These are phyloP conservation scores for Eurytoma adleriae DNA, from an alignment of 2,888 invertebrate species.

Conservation along the genomic window DNA sequence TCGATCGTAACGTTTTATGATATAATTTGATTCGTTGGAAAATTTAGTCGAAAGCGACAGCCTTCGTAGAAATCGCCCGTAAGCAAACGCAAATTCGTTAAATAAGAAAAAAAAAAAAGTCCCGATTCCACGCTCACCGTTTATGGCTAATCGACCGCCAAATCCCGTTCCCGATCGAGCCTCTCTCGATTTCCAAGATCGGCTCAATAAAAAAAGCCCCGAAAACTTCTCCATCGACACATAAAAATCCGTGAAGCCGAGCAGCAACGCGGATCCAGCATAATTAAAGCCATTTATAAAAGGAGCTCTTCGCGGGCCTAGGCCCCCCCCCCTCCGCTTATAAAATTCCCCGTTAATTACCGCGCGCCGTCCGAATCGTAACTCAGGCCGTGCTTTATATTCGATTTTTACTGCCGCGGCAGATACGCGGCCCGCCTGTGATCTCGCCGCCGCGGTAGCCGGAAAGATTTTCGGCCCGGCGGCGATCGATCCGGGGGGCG, in stretches of 20 bases:
- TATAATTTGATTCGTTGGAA: not conserved
- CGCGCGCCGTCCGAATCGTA: slow-evolving; percentile 62
- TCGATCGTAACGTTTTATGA: not conserved
- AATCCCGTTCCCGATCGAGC: not conserved
- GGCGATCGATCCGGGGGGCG: not conserved
- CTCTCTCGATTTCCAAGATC: not conserved
- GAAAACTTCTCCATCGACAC: not conserved
- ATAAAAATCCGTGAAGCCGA: slow-evolving; percentile 8
- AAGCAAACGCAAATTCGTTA: too few species aligned
- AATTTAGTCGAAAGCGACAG: not conserved
- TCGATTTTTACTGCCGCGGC: slow-evolving; percentile 61
- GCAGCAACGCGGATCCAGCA: not conserved
- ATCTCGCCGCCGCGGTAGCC: slow-evolving; percentile 63
- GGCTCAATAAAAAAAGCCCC: not conserved
- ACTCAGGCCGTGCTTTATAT: slow-evolving; percentile 58
- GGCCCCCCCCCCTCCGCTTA: slow-evolving; percentile 41
- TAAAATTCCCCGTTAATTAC: slow-evolving; percentile 67
- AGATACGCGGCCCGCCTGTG: slow-evolving; percentile 56
- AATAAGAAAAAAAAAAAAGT: too few species aligned
- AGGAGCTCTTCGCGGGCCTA: slow-evolving; percentile 13
- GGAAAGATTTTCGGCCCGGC: slow-evolving; percentile 43
- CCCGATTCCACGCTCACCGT: not conserved
- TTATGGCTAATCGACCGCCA: not conserved
- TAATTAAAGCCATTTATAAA: slow-evolving; percentile 21
- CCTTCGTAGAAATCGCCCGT: too few species aligned